Conservation (phyloP, 2,113 vertebrate genomes). For the Xiphophorus maculatus region DNA sequence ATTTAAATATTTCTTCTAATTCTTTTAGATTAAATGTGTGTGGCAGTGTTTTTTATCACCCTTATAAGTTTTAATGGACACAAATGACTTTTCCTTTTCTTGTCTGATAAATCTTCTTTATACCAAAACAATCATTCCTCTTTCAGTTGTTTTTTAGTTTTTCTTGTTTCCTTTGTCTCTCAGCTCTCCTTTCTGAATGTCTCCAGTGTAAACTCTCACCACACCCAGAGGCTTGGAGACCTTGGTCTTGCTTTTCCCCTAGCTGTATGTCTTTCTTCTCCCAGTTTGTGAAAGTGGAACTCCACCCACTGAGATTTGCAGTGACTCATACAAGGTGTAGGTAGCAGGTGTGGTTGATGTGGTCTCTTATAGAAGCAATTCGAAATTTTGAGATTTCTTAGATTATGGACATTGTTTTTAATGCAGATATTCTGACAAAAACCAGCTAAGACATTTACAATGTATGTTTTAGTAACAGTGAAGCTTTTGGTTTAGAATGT, state of each 20-base stretch:
- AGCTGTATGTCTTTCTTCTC: neutral
- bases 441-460: neutral
- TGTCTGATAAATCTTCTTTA: too few species aligned
- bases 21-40: too few species aligned
- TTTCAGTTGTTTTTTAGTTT: too few species aligned
- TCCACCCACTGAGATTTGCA: slow-evolving; percentile 11
- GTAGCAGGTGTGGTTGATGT: neutral
- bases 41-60: too few species aligned
- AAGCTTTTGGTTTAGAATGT: neutral
- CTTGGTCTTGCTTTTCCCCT: neutral
- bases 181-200: neutral
- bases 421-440: neutral
- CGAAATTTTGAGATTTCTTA: neutral
- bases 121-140: neutral
- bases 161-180: neutral
- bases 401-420: neutral
- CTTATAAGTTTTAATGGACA: too few species aligned
- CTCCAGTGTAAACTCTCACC: slow-evolving; percentile 1
- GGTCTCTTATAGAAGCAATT: too few species aligned
- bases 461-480: neutral
- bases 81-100: too few species aligned
- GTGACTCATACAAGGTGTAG: neutral
- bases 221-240: slow-evolving; percentile 19
- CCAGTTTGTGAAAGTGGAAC: slow-evolving; percentile 1
- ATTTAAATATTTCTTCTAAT: too few species aligned